phyloP scores from a whole-genome alignment of 2,888 invertebrate species.

The Ormyrus nitidulus region DNA sequence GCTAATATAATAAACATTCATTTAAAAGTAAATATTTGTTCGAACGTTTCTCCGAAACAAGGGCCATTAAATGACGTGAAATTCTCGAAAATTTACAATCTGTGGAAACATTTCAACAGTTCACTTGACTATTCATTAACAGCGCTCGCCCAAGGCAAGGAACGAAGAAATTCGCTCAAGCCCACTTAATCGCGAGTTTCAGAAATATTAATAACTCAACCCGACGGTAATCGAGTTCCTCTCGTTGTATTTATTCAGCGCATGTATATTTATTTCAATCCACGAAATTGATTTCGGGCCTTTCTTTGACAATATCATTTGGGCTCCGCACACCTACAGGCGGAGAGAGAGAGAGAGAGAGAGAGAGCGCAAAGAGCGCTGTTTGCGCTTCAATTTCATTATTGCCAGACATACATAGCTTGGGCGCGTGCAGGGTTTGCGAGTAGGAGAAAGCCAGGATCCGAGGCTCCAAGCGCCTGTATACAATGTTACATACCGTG shows the following conservation, averaged over 20 bases:
- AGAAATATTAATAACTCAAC: background rate
- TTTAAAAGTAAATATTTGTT: too few relatives aligned
- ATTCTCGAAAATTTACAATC: too few relatives aligned
- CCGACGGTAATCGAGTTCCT: background rate
- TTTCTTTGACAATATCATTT: conserved; percentile 46
- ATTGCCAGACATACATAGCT: conserved; percentile 46
- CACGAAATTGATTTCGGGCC: conserved; percentile 43
- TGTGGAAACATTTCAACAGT: too few relatives aligned
- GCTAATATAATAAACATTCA: too few relatives aligned
- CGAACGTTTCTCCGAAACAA: too few relatives aligned
- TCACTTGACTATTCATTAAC: too few relatives aligned
- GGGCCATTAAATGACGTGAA: too few relatives aligned
- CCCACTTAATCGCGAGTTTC: too few relatives aligned
- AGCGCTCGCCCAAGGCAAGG: too few relatives aligned
- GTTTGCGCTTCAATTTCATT: conserved; percentile 58
- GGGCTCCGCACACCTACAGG: background rate
- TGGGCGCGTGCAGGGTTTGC: background rate
- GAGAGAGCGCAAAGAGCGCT: conserved; percentile 41
- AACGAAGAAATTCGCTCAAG: too few relatives aligned
- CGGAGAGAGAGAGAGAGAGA: conserved; percentile 12
- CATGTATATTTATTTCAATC: conserved; percentile 44
- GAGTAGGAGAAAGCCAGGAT: conserved; percentile 30
- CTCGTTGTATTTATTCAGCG: background rate
- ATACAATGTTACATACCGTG: conserved; percentile 40
- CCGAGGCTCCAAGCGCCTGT: conserved; percentile 37